These are phyloP conservation scores for Erebia palarica DNA, from an alignment of 2,888 invertebrate genomes.

Conservation along the genomic window DNA sequence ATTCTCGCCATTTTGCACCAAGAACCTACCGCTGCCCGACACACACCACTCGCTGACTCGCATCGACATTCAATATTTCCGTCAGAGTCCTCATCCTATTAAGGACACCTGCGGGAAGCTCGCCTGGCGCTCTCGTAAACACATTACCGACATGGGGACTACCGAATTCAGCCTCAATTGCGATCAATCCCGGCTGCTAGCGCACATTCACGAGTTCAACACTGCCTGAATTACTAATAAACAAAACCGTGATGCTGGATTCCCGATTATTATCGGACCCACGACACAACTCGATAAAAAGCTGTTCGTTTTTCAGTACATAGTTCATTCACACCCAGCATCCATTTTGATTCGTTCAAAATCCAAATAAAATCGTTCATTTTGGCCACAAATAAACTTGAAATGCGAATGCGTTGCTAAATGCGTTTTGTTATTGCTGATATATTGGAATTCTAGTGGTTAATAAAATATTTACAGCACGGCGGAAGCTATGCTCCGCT, in stretches of 20 bases:
- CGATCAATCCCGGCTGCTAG: slow-evolving; percentile 52
- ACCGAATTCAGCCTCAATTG: slow-evolving; percentile 63
- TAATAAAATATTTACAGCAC: slow-evolving; percentile 1
- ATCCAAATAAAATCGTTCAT: slow-evolving; percentile 77
- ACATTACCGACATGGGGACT: slow-evolving; percentile 79
- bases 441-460: slow-evolving; percentile 1
- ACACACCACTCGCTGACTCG: slow-evolving; percentile 62
- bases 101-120: slow-evolving; percentile 78
- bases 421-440: slow-evolving; percentile 39
- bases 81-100: slow-evolving; percentile 78
- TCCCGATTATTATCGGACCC: slow-evolving; percentile 74
- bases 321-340: slow-evolving; percentile 83
- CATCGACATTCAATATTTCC: slow-evolving; percentile 69
- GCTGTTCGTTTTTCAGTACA: slow-evolving; percentile 80
- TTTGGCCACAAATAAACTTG: slow-evolving; percentile 65
- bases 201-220: slow-evolving; percentile 61
- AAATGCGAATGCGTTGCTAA: slow-evolving; percentile 56
- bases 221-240: slow-evolving; percentile 64
- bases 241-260: slow-evolving; percentile 71
- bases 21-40: slow-evolving; percentile 62
- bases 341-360: slow-evolving; percentile 83
- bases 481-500: too few relatives aligned
- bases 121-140: slow-evolving; percentile 73
- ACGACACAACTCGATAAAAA: slow-evolving; percentile 81
- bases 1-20: slow-evolving; percentile 74